A percentile compares a stretch with the other conserved stretches of the same genome.
Conservation (phyloP, 2,888 invertebrate genomes). For the Dugesia japonica region DNA sequence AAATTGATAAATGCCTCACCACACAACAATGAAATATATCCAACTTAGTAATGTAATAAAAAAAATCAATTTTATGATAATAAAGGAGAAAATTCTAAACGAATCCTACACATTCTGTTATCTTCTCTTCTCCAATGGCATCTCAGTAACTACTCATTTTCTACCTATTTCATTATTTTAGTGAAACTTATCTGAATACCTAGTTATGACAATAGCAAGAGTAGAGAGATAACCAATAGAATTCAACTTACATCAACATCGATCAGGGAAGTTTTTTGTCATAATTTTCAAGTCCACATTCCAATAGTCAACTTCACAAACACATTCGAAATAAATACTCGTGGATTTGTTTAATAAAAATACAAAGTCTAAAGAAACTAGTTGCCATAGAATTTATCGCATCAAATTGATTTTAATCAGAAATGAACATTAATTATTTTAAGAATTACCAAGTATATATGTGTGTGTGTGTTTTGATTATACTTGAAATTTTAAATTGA, state of each 20-base stretch:
- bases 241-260: neutral
- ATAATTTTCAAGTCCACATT: neutral
- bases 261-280: neutral
- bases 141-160: neutral
- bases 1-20: too few species aligned
- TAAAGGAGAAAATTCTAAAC: neutral
- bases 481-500: too few species aligned
- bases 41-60: neutral
- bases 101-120: slow-evolving; percentile 6
- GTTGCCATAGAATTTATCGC: too few species aligned
- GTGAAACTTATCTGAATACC: neutral
- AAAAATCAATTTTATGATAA: neutral
- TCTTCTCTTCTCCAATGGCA: neutral
- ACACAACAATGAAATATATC: neutral
- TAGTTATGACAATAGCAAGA: neutral
- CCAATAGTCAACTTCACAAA: neutral
- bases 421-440: too few species aligned
- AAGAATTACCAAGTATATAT: too few species aligned
- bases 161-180: neutral
- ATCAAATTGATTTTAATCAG: too few species aligned
- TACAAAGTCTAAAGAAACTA: too few species aligned
- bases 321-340: neutral
- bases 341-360: neutral
- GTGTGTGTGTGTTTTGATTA: too few species aligned
- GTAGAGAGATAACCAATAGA: neutral